Evolutionary conservation across 1,140 invertebrate species (phyloP).

Genomic region (Sarcophaga peregrina): DNA sequence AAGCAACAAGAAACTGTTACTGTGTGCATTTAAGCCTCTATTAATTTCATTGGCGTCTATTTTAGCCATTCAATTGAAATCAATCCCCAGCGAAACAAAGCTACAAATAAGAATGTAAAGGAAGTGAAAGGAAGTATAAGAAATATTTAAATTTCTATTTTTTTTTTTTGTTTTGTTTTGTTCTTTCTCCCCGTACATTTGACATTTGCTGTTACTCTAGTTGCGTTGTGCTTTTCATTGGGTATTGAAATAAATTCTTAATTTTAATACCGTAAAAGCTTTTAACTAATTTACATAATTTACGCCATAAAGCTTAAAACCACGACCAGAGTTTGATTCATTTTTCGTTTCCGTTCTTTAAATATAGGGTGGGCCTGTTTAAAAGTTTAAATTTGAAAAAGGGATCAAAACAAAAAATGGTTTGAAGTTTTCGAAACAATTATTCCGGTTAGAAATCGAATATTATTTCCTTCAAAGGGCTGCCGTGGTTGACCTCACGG

Average conservation of each 20-base stretch:
- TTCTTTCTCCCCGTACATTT: background rate
- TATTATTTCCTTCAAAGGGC: too few species aligned
- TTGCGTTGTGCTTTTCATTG: background rate
- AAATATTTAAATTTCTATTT: too few species aligned
- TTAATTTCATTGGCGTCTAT: conserved; percentile 9
- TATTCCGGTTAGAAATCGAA: too few species aligned
- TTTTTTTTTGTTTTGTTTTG: too few species aligned
- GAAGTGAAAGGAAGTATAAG: background rate
- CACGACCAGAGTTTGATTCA: background rate
- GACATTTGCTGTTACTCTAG: background rate
- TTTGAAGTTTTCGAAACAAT: too few species aligned
- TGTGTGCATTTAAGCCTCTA: background rate
- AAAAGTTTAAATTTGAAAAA: too few species aligned
- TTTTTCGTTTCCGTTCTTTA: too few species aligned
- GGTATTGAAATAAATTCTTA: conserved; percentile 25
- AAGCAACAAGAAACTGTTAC: too few species aligned
- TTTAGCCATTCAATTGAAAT: conserved; percentile 8
- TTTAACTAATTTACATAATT: conserved; percentile 28
- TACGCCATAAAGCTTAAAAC: conserved; percentile 11
- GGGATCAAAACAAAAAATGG: too few species aligned
- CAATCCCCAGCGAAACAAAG: background rate
- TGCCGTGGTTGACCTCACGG: too few species aligned
- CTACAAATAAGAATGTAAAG: background rate
- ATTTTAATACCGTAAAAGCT: conserved; percentile 21
- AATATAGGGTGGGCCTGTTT: too few species aligned